Base-by-base conservation (phyloP, 2,113 vertebrate species). In the Macroglossus sobrinus region DNA sequence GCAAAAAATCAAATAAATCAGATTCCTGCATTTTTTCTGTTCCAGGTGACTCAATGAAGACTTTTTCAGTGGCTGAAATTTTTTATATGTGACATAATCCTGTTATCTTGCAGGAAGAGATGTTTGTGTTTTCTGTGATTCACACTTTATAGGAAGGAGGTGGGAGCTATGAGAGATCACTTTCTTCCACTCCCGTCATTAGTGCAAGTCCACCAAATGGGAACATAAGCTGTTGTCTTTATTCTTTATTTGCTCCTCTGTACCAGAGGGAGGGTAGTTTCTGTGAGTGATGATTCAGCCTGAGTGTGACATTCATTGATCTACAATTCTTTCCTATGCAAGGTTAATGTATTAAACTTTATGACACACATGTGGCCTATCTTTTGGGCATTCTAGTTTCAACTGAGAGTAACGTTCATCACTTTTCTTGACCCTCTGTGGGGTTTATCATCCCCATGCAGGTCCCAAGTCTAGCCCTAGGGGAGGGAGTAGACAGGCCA, bases 21-120 rank as follows among this genome's bases (percentile, higher is more conserved):
- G 2, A 96, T 97, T 75, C 94, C 63, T 97, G 88, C 87, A 15
- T 76, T 96, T 96, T 98, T 92, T 94, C 97, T 98, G 97, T 97
- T 97, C 98, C 98, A 98, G 98, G 98, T 98, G 97, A 97, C 76
- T 97, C 96, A 97, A 96, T 98, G 95, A 98, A 96, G 97, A 95
- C 97, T 98, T 98, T 98, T 96, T 97, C 96, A 97, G 98, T 96
- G 96, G 88, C 95, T 97, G 94, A 97, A 96, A 86, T 97, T 98
- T 98, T 98, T 97, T 97, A 97, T 95, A 64, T 87, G 97, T 97
- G 98, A 98, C 98, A 97, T 97, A 98, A 98, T 97, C 93, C 97
- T 96, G 95, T 93, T 91, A 84, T 80, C 1, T 91, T 92, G 93
- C 91, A 97, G 98, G 97, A 96, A 96, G 97, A 96, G 90, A 81